Percentiles rank a stretch among this genome's conserved stretches.
These are phyloP conservation scores for Nycticryphes semicollaris DNA, from an alignment of 2,113 vertebrate species.

Conservation along the genomic window DNA sequence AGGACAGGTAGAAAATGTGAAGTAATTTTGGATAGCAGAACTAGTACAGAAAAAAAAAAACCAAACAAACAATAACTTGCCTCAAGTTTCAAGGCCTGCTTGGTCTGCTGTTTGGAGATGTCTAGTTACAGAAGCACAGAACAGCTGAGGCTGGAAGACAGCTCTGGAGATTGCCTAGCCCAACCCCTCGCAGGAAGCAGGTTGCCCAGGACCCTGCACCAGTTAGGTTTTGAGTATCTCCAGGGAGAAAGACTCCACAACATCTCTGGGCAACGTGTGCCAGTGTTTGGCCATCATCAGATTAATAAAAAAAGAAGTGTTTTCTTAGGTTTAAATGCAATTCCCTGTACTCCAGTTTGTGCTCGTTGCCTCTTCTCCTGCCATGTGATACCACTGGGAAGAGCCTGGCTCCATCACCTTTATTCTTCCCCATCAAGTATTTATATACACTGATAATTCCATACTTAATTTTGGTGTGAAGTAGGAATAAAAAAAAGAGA, in stretches of 20 bases:
- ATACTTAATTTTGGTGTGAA: background rate
- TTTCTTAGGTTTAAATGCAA: background rate
- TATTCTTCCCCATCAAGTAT: rapidly evolving
- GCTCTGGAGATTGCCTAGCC: background rate
- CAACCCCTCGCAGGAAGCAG: background rate
- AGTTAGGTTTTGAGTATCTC: background rate
- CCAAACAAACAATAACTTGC: background rate
- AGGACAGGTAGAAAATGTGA: background rate
- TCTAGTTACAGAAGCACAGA: background rate
- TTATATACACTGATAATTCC: background rate
- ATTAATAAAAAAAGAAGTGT: background rate
- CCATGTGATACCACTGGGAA: background rate
- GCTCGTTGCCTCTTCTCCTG: background rate
- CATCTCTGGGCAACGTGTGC: background rate
- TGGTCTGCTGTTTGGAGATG: background rate
- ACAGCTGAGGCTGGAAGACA: background rate
- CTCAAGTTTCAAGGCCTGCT: background rate
- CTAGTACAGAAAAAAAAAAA: background rate
- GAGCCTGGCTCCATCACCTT: background rate
- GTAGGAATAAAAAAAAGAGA: no score
- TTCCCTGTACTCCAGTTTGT: background rate
- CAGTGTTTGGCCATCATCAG: background rate
- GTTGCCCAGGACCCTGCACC: background rate
- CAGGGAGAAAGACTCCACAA: background rate
- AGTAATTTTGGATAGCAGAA: background rate